Percentiles rank a stretch among this genome's conserved stretches.
Evolutionary conservation across 2,888 invertebrate species (phyloP).

Genomic region (Pristionchus arcanus): DNA sequence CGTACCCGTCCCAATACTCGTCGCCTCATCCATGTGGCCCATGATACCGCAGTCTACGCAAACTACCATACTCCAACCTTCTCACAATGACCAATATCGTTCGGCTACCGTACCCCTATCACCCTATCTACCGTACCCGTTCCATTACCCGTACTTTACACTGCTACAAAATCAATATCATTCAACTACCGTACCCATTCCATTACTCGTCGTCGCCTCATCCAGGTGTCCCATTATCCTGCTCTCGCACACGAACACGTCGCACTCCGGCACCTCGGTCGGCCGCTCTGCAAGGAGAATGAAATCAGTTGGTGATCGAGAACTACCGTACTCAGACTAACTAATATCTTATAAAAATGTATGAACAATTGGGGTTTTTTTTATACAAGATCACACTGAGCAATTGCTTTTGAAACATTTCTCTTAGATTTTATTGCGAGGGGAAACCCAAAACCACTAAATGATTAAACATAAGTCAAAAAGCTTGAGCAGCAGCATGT

Average conservation of each 20-base stretch:
- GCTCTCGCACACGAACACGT: conserved; percentile 86
- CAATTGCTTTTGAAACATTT: too few relatives aligned
- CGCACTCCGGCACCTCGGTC: conserved; percentile 93
- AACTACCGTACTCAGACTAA: background rate
- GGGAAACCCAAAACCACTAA: too few relatives aligned
- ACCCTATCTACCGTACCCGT: background rate
- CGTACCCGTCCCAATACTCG: background rate
- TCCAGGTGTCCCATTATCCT: conserved; percentile 66
- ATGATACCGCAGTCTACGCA: conserved; percentile 56
- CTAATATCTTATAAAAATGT: background rate
- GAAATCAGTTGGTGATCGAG: background rate
- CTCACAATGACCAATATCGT: too few relatives aligned
- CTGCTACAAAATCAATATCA: too few relatives aligned
- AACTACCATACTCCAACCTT: too few relatives aligned
- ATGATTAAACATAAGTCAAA: too few relatives aligned
- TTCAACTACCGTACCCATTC: conserved; percentile 5
- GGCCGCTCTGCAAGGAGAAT: conserved; percentile 86
- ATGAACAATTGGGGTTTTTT: background rate
- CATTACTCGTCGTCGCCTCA: background rate
- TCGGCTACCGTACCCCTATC: background rate
- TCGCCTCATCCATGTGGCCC: conserved; percentile 58
- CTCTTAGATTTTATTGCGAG: too few relatives aligned
- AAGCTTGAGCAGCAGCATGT: too few relatives aligned
- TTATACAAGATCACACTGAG: too few relatives aligned
- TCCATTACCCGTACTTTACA: background rate